Evolutionary conservation across 2,888 invertebrate genomes (phyloP).

Genomic region (Hyles lineata): DNA sequence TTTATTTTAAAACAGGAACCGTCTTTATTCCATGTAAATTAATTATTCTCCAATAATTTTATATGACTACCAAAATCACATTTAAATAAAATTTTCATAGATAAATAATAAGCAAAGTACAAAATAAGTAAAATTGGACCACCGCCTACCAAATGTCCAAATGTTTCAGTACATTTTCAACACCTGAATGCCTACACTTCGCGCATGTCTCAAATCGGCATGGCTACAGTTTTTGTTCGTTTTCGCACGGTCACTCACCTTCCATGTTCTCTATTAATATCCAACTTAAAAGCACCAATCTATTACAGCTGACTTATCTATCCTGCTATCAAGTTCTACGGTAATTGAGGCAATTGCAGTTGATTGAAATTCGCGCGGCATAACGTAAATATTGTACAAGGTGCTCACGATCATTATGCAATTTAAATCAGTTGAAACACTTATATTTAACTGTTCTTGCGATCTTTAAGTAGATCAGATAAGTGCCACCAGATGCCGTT

Average conservation of each 20-base stretch:
- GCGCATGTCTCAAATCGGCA: slow-evolving; percentile 21
- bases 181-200: background rate
- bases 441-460: background rate
- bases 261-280: slow-evolving; percentile 47
- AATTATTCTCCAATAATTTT: too few species aligned
- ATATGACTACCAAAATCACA: too few species aligned
- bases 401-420: slow-evolving; percentile 1
- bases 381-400: background rate
- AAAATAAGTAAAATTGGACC: background rate
- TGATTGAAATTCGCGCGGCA: slow-evolving; percentile 1
- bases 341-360: slow-evolving; percentile 4
- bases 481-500: background rate
- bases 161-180: slow-evolving; percentile 10
- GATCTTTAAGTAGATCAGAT: background rate
- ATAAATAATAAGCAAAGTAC: background rate
- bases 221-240: slow-evolving; percentile 44
- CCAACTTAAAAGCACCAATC: slow-evolving; percentile 42
- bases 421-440: background rate
- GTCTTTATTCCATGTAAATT: too few species aligned
- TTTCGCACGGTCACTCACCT: slow-evolving; percentile 53
- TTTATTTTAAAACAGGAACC: too few species aligned
- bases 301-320: slow-evolving; percentile 26
- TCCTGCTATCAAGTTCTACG: background rate
- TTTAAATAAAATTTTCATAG: too few species aligned
- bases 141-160: background rate